These are phyloP conservation scores for Phylloscopus trochilus DNA, from an alignment of 2,113 vertebrate species.

Conservation along the genomic window DNA sequence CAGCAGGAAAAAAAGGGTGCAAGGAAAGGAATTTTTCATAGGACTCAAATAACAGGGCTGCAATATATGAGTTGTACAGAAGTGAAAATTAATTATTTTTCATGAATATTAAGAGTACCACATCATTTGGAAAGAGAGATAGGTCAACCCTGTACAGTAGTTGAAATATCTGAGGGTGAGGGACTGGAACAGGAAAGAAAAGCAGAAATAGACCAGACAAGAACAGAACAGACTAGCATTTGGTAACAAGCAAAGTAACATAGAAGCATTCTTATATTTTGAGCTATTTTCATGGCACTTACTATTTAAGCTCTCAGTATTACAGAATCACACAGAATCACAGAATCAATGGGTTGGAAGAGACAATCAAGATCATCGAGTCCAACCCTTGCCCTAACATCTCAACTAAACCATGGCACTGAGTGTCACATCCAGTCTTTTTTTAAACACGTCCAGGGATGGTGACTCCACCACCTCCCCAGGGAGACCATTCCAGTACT, in stretches of 20 bases:
- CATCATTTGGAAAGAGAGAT: neutral
- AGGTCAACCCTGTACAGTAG: neutral
- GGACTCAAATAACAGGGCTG: neutral
- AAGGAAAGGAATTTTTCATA: conserved; percentile 40
- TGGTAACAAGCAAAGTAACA: neutral
- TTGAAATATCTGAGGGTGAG: neutral
- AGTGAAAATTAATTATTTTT: conserved; percentile 32
- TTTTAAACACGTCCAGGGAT: neutral
- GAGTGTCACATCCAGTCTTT: neutral
- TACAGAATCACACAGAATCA: neutral
- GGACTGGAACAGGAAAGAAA: neutral
- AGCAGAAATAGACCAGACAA: neutral
- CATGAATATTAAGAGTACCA: neutral
- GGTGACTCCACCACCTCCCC: neutral
- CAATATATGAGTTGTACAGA: neutral
- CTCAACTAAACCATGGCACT: neutral
- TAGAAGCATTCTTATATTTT: neutral
- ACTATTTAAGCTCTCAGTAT: neutral
- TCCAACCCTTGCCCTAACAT: neutral
- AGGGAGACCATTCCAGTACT: neutral
- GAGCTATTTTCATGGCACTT: neutral
- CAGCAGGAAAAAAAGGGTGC: neutral
- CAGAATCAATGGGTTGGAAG: neutral
- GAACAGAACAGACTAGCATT: neutral
- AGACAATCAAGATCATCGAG: neutral